Conservation (phyloP, 2,888 invertebrate species). For the Cantharis nigra region DNA sequence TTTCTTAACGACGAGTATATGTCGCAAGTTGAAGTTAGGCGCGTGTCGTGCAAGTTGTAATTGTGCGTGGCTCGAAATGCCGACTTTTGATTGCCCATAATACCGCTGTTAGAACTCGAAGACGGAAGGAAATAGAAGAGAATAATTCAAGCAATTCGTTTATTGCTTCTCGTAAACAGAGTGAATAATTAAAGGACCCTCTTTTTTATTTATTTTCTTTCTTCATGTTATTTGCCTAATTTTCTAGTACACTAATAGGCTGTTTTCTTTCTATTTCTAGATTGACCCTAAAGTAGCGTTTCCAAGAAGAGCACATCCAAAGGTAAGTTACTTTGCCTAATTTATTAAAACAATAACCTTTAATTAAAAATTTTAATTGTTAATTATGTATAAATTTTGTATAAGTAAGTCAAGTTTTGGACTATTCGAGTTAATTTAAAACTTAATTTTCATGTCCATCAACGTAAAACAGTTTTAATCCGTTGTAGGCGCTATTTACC, state of each 20-base stretch:
- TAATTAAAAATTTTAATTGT: slow-evolving; percentile 1
- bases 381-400: not conserved
- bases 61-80: slow-evolving; percentile 40
- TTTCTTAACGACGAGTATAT: slow-evolving; percentile 29
- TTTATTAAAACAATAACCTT: not conserved
- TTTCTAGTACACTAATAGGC: slow-evolving; percentile 27
- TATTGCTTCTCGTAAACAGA: slow-evolving; percentile 47
- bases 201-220: slow-evolving; percentile 43
- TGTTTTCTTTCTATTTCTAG: slow-evolving; percentile 66
- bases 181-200: slow-evolving; percentile 44
- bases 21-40: slow-evolving; percentile 27
- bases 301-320: slow-evolving; percentile 98
- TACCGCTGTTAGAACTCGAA: slow-evolving; percentile 43
- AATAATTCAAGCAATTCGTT: slow-evolving; percentile 47
- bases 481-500: slow-evolving; percentile 1
- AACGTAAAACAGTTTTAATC: slow-evolving; percentile 17
- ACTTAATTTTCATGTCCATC: slow-evolving; percentile 18
- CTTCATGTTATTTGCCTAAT: slow-evolving; percentile 35
- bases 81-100: slow-evolving; percentile 48
- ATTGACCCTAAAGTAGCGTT: slow-evolving; percentile 99
- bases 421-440: slow-evolving; percentile 1
- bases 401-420: not conserved
- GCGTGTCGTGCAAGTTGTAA: slow-evolving; percentile 38
- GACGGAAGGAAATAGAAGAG: slow-evolving; percentile 45
- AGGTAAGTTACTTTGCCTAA: slow-evolving; percentile 72